These are phyloP conservation scores for Galeopsomyia nigrocyanea DNA, from an alignment of 2,888 invertebrate genomes.

Conservation along the genomic window DNA sequence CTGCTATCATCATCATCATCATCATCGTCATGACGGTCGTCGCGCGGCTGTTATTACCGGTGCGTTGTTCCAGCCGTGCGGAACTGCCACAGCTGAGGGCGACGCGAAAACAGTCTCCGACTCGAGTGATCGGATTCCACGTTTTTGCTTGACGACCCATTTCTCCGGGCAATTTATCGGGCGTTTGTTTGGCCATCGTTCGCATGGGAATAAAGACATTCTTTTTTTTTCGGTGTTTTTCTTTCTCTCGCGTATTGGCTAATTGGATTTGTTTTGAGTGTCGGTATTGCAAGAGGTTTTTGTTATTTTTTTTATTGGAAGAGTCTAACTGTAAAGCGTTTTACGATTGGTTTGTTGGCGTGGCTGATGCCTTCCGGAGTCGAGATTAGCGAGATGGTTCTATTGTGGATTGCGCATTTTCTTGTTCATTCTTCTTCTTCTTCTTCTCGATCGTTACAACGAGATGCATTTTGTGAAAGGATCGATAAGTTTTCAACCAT, in stretches of 20 bases:
- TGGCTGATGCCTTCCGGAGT: too few relatives aligned
- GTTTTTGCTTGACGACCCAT: constrained; percentile 36
- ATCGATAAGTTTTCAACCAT: too few relatives aligned
- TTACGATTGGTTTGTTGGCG: too few relatives aligned
- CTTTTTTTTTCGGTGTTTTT: background rate
- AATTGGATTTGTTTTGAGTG: background rate
- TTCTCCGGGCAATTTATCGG: background rate
- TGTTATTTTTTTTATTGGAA: background rate
- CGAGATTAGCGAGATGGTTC: too few relatives aligned
- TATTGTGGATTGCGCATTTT: too few relatives aligned
- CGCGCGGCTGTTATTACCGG: constrained; percentile 57
- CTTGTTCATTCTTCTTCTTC: too few relatives aligned
- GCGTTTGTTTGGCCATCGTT: constrained; percentile 2
- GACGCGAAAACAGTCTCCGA: constrained; percentile 28
- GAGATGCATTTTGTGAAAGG: too few relatives aligned
- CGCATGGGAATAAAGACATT: background rate
- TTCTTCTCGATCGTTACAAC: too few relatives aligned
- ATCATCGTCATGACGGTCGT: constrained; percentile 45
- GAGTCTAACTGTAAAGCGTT: constrained; percentile 2
- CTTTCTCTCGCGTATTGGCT: background rate
- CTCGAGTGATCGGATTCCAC: constrained; percentile 36
- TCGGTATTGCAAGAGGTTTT: background rate
- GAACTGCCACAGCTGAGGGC: constrained; percentile 33
- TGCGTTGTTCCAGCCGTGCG: constrained; percentile 51
- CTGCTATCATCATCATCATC: constrained; percentile 36